phyloP scores from a whole-genome alignment of 2,888 invertebrate genomes.

The Girardia tigrina region DNA sequence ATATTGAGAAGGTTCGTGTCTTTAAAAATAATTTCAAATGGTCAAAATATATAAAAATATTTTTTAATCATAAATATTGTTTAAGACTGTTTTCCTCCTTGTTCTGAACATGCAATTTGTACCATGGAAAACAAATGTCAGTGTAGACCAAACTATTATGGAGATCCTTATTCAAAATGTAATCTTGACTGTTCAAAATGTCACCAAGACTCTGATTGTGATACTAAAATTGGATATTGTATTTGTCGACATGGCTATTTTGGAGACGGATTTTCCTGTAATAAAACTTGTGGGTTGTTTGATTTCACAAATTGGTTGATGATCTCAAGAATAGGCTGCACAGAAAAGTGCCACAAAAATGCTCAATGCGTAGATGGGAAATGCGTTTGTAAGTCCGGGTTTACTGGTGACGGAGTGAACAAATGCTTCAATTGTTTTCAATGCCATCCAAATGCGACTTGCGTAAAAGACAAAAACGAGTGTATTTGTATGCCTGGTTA shows the following conservation, averaged over 20 bases:
- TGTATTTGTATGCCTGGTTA: not conserved
- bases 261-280: not conserved
- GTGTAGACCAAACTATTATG: slow-evolving; percentile 3
- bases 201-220: not conserved
- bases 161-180: not conserved
- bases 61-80: too few species aligned
- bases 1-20: too few species aligned
- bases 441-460: not conserved
- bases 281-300: not conserved
- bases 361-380: slow-evolving; percentile 2
- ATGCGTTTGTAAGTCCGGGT: not conserved
- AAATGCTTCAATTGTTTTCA: not conserved
- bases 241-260: not conserved
- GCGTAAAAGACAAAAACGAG: not conserved
- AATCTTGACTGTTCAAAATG: slow-evolving; percentile 16
- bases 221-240: not conserved
- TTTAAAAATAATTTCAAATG: too few species aligned
- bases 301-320: too few species aligned
- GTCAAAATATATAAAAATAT: too few species aligned
- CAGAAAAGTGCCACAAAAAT: not conserved
- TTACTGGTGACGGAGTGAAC: not conserved
- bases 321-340: not conserved
- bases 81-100: slow-evolving; percentile 1
- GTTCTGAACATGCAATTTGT: not conserved
- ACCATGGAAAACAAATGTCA: not conserved